Percentiles rank a stretch among this genome's conserved stretches.
These are phyloP conservation scores for Lagodon rhomboides DNA, from an alignment of 2,797 vertebrate species.

Conservation along the genomic window DNA sequence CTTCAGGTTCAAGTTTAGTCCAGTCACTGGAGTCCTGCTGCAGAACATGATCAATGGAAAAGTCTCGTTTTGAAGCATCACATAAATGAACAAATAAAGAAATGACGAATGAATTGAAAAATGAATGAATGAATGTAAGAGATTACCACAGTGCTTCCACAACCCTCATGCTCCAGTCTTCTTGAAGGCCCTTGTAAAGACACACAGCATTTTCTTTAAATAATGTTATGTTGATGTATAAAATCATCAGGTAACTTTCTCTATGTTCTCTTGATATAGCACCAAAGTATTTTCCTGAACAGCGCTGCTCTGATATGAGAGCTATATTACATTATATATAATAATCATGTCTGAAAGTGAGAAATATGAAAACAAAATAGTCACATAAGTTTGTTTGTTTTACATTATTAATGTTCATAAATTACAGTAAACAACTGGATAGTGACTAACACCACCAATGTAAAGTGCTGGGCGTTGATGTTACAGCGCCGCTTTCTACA, in stretches of 20 bases:
- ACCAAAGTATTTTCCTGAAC: no score
- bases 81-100: background rate
- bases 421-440: no score
- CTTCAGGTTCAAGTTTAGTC: slow-evolving; percentile 48
- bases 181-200: slow-evolving; percentile 23
- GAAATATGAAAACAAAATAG: no score
- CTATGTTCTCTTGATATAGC: no score
- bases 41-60: background rate
- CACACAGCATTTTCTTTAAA: background rate
- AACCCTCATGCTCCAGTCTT: background rate
- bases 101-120: background rate
- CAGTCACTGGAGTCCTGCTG: slow-evolving; percentile 20
- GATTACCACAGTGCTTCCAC: slow-evolving; percentile 21
- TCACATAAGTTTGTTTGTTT: no score
- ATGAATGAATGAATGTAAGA: background rate
- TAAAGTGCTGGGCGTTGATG: no score
- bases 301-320: no score
- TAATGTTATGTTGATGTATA: background rate
- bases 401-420: no score
- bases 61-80: background rate
- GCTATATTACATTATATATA: no score
- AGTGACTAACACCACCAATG: no score
- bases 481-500: no score
- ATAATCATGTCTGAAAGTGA: no score
- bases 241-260: background rate